Percentiles rank a stretch among this genome's conserved stretches.
Evolutionary conservation across 92 coral and sea anemone species (phyloP).

Genomic region (Galaxea fascicularis): DNA sequence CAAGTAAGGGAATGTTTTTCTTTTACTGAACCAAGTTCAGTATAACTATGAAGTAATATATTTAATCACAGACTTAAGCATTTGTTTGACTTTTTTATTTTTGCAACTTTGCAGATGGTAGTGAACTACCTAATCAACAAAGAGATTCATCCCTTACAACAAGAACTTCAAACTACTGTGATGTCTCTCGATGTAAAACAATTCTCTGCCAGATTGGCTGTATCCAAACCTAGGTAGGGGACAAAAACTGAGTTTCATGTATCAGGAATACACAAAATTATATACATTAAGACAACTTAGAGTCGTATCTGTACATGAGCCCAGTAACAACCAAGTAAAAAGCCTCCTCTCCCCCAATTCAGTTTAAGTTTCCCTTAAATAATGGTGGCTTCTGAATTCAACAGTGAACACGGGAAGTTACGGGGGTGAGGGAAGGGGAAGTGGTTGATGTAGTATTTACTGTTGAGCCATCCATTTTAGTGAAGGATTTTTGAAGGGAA

Average conservation of each 20-base stretch:
- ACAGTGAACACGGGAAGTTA: too few species aligned
- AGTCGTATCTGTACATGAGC: not conserved
- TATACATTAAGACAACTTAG: not conserved
- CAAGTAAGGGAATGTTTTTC: too few species aligned
- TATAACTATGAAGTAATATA: too few species aligned
- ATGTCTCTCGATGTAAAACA: conserved; percentile 38
- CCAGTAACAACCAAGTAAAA: not conserved
- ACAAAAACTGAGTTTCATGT: too few species aligned
- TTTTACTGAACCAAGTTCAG: too few species aligned
- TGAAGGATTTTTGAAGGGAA: not conserved
- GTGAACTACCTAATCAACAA: conserved; percentile 63
- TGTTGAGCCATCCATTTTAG: not conserved
- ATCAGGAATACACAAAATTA: too few species aligned
- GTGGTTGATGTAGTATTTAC: not conserved
- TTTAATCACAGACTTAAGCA: not conserved
- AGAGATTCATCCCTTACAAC: conserved; percentile 48
- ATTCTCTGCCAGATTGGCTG: conserved; percentile 53
- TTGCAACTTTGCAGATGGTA: conserved; percentile 55
- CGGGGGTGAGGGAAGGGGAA: not conserved
- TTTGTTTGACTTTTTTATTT: not conserved
- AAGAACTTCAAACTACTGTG: conserved; percentile 48
- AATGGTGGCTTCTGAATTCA: too few species aligned
- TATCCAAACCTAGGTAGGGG: conserved; percentile 70
- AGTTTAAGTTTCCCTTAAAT: too few species aligned
- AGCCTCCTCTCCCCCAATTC: too few species aligned